Conservation (phyloP, 2,888 invertebrate genomes). For the Schrankia costaestrigalis region DNA sequence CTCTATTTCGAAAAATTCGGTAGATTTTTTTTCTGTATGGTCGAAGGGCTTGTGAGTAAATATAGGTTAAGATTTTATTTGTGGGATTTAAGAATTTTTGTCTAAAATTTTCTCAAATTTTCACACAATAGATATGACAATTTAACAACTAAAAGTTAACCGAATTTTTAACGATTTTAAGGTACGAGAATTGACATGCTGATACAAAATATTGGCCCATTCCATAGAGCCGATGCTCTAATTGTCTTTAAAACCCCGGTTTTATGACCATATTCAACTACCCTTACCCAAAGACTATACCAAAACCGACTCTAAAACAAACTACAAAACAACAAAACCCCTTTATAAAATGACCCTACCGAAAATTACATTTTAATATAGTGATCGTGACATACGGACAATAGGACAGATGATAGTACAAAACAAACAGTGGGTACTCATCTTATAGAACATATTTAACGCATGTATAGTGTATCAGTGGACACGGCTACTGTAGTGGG, state of each 20-base stretch:
- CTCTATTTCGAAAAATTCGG: constrained; percentile 15
- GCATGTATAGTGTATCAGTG: constrained; percentile 17
- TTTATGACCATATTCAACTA: too few relatives aligned
- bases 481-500: constrained; percentile 11
- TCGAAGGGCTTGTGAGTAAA: neutral
- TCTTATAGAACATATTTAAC: constrained; percentile 20
- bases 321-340: neutral
- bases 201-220: too few relatives aligned
- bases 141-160: too few relatives aligned
- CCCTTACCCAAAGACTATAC: too few relatives aligned
- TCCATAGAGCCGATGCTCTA: too few relatives aligned
- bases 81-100: too few relatives aligned
- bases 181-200: too few relatives aligned
- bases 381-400: constrained; percentile 26
- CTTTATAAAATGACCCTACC: constrained; percentile 3
- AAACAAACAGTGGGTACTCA: constrained; percentile 20
- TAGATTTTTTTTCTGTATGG: constrained; percentile 4
- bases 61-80: too few relatives aligned
- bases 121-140: too few relatives aligned
- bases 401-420: constrained; percentile 24
- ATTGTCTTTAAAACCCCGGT: too few relatives aligned
- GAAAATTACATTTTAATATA: constrained; percentile 28
- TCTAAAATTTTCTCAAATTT: too few relatives aligned
- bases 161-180: too few relatives aligned
- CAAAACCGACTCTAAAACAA: neutral